Percentiles rank a stretch among this genome's conserved stretches.
phyloP scores from a whole-genome alignment of 2,888 invertebrate species.

The Linnaemya tessellans region DNA sequence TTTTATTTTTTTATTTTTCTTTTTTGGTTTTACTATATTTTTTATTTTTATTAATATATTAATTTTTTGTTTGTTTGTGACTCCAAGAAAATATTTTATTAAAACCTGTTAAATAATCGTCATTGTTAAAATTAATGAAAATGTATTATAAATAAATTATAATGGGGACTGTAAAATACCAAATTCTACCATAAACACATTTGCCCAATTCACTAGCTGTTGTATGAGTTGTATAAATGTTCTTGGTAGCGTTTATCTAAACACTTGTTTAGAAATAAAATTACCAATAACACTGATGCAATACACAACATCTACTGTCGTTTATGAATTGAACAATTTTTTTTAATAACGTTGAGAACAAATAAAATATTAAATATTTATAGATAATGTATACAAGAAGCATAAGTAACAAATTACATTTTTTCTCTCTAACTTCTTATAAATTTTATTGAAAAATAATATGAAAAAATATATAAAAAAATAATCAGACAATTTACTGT shows the following conservation, averaged over 20 bases:
- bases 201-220: too few species aligned
- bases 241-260: too few species aligned
- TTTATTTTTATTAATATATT: too few species aligned
- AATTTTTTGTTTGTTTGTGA: not conserved
- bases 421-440: slow-evolving; percentile 51
- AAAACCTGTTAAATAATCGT: not conserved
- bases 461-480: slow-evolving; percentile 12
- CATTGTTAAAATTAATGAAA: not conserved
- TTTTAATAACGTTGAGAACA: slow-evolving; percentile 38
- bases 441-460: slow-evolving; percentile 40
- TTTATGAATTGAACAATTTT: too few species aligned
- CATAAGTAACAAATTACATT: slow-evolving; percentile 30
- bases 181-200: slow-evolving; percentile 39
- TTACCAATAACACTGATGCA: too few species aligned
- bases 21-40: too few species aligned
- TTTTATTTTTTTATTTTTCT: too few species aligned
- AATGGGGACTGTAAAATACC: slow-evolving; percentile 42
- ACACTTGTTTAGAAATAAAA: too few species aligned
- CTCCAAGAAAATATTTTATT: not conserved
- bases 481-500: slow-evolving; percentile 25
- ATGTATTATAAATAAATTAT: slow-evolving; percentile 31
- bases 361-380: slow-evolving; percentile 28
- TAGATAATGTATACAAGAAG: slow-evolving; percentile 41
- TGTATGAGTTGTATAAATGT: too few species aligned
- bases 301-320: too few species aligned